Evolutionary conservation across 1,140 invertebrate genomes (phyloP), one percentile per base, ranked within the genome.

Genomic region (Pseudomyrmex flavicornis): DNA sequence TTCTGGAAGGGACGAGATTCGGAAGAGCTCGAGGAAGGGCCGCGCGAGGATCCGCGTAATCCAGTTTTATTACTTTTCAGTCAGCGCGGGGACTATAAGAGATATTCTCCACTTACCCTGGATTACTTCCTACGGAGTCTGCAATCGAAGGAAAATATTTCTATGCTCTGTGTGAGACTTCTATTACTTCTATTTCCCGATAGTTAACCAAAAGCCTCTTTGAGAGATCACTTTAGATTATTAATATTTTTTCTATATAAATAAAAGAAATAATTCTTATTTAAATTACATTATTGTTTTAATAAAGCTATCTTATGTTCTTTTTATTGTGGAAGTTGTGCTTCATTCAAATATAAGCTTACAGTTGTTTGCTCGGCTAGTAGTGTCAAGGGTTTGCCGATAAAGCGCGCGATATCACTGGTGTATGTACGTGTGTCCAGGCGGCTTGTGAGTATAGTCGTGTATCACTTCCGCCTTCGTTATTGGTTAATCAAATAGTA

Each of bases 51-150:
- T 86, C 69, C 87, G 75, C 63, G 69, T 89, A 89, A 89, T 89
- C 88, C 87, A 89, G 79, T 89, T 89, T 89, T 89, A 89, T 89
- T 89, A 89, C 85, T 89, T 89, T 89, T 89, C 88, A 89, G 88
- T 89, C 85, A 87, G 62, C 73, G 76, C 66, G 58, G 58, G 26
- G 35, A 66, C 35, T 72, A 72, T 82, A 85, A 79, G 76, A 79
- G 75, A 86, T 89, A 86, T 89, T 83, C 65, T 59, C 87, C 87
- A 88, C 88, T 89, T 89, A 89, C 69, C 56, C 72, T 22, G 85
- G 88, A 89, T 89, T 86, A 89, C 88, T 86, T 86, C 80, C 65
- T 48, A 10, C 26, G n/a, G 26, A 84, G 70, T 89, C 80, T 84
- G 79, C 82, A 83, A 89, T 75, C 82, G 61, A 89, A 89, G 68